Percentiles rank a stretch among this genome's conserved stretches.
Conservation (phyloP, 2,888 invertebrate genomes). For the Caenorhabditis sp. region DNA sequence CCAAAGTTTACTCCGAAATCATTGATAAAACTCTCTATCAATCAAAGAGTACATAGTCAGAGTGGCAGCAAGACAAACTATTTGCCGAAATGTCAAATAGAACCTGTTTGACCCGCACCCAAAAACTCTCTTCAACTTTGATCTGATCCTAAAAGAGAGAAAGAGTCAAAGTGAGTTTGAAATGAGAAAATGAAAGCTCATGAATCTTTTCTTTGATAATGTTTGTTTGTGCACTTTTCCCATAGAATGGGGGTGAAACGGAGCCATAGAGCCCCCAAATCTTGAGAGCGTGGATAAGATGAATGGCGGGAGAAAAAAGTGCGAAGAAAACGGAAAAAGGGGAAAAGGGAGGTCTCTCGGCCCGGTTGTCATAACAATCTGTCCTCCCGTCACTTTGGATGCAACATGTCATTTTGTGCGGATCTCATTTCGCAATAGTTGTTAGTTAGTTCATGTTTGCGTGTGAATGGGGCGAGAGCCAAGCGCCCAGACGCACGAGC, state of each 20-base stretch:
- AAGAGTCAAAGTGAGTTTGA: neutral
- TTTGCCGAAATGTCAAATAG: constrained; percentile 43
- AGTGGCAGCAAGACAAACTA: neutral
- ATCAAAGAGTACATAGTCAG: constrained; percentile 35
- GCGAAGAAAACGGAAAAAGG: constrained; percentile 1
- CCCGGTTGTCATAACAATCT: constrained; percentile 43
- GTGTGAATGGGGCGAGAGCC: neutral
- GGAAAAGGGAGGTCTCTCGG: neutral
- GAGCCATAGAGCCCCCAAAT: constrained; percentile 5
- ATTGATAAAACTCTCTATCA: neutral
- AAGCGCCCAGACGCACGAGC: constrained; percentile 10
- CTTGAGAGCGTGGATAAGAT: constrained; percentile 11
- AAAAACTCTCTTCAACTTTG: constrained; percentile 13
- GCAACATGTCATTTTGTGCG: constrained; percentile 19
- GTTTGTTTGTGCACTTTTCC: constrained; percentile 36
- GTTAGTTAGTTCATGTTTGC: neutral
- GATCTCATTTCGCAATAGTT: constrained; percentile 35
- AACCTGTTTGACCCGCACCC: constrained; percentile 40
- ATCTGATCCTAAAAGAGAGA: constrained; percentile 4
- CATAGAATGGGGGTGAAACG: neutral
- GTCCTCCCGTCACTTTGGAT: constrained; percentile 25
- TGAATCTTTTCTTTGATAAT: constrained; percentile 12
- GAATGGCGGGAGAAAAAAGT: neutral
- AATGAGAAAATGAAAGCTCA: constrained; percentile 4
- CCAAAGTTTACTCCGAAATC: no score